phyloP scores from a whole-genome alignment of 2,113 vertebrate genomes.

The Trogon surrucura region DNA sequence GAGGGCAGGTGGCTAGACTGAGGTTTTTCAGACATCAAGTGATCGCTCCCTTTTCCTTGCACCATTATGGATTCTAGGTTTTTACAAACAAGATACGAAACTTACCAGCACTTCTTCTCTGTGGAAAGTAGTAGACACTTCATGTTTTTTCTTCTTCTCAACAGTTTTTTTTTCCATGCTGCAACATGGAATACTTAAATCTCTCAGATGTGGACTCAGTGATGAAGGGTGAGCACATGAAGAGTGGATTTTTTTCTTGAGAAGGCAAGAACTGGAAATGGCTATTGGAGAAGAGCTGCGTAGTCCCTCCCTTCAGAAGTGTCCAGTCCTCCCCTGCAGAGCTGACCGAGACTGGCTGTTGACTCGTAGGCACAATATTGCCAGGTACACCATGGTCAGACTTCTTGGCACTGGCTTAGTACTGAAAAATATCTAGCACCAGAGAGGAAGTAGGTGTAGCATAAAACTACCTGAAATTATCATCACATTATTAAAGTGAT shows the following conservation, averaged over 20 bases:
- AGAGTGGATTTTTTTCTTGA: neutral
- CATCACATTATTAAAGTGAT: neutral
- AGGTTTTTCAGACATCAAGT: neutral
- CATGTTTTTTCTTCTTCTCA: neutral
- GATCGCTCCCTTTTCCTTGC: neutral
- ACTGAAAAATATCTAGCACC: neutral
- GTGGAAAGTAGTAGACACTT: neutral
- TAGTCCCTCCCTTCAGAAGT: neutral
- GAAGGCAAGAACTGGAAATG: neutral
- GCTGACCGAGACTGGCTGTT: neutral
- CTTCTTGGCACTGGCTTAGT: neutral
- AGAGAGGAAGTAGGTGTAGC: neutral
- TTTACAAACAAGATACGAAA: neutral
- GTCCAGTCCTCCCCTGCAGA: neutral
- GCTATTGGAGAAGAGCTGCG: neutral
- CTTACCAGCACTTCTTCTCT: neutral
- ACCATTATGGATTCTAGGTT: neutral
- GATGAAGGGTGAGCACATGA: neutral
- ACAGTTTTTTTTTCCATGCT: neutral
- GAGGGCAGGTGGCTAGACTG: neutral
- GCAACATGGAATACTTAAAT: neutral
- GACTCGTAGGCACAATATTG: neutral
- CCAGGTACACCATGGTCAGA: neutral
- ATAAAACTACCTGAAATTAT: neutral
- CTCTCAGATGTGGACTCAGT: neutral